Evolutionary conservation across 2,797 vertebrate species (phyloP).

Genomic region (Sebastes itinus): DNA sequence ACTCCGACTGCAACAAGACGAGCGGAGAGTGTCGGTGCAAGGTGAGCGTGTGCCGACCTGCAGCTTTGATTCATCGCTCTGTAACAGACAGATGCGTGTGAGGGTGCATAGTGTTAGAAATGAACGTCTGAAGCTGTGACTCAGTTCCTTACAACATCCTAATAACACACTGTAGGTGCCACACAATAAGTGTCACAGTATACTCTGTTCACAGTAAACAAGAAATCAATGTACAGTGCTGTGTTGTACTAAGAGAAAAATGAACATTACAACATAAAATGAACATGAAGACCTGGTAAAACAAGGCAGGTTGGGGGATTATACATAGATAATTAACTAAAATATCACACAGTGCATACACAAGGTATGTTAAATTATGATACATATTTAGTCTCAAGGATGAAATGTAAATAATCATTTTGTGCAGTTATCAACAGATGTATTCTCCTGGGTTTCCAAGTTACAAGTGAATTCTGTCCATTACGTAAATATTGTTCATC

Average conservation of each 20-base stretch:
- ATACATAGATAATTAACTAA: not conserved
- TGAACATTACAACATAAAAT: not conserved
- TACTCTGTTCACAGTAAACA: not conserved
- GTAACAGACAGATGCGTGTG: not conserved
- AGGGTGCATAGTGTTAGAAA: not conserved
- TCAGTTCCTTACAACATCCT: not conserved
- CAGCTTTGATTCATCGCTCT: not conserved
- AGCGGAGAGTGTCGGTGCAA: constrained; percentile 94
- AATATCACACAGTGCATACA: not conserved
- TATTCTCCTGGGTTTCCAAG: not conserved
- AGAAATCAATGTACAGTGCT: no score
- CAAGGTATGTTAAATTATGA: not conserved
- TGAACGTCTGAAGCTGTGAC: not conserved
- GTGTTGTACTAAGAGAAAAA: not conserved
- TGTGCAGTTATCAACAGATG: not conserved
- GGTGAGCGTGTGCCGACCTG: constrained; percentile 73
- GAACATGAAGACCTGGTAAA: not conserved
- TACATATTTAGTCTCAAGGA: not conserved
- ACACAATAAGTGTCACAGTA: not conserved
- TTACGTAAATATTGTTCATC: not conserved
- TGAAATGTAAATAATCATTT: not conserved
- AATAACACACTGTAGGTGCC: not conserved
- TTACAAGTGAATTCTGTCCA: not conserved
- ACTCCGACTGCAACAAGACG: constrained; percentile 95
- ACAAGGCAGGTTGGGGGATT: not conserved